Evolutionary conservation across 2,797 vertebrate species (phyloP), one percentile per base, ranked within the genome.

Genomic region (Strix occidentalis): DNA sequence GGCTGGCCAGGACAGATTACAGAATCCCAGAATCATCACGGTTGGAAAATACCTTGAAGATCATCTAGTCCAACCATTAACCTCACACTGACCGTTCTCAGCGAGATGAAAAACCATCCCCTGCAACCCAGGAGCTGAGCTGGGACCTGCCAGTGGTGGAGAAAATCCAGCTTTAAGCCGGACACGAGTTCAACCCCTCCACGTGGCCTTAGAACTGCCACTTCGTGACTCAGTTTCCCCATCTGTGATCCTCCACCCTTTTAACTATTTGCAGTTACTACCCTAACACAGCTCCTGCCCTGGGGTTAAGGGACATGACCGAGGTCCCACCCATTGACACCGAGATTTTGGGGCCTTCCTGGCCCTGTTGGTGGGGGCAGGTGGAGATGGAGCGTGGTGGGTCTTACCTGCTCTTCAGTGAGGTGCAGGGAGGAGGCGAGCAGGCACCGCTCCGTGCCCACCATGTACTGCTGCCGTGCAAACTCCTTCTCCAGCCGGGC

Each of bases 401-500:
- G 18, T 16, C 93, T 91, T 74, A 98, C 98, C 98, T 99, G 99
- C 71, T 98, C 98, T 65, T 99, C 98, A 1, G 98, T 98, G 80
- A 99, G 98, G 76, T 97, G 98, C 33, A 98, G 97, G 8, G 98
- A 97, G 1, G 98, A 98, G 12, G 98, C 98, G 16, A 99, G 97
- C 39, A 99, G 97, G 93, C 99, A 98, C 64, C 98, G 94, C 96
- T 99, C 98, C 0, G 98, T 98, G 9, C 98, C 99, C 46, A 99
- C 98, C 98, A 98, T 98, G 97, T 99, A 99, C 97, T 98, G 98
- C 97, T 99, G 98, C 71, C 98, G 98, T 0, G 98, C 93, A 18
- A 99, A 99, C 96, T 99, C 98, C 94, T 98, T 98, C 98, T 99
- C 99, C 97, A 99, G 94, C 29, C 98, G 97, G 24, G 98, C 98